Evolutionary conservation across 2,113 vertebrate species (phyloP).

Genomic region (Gobiocypris rarus): DNA sequence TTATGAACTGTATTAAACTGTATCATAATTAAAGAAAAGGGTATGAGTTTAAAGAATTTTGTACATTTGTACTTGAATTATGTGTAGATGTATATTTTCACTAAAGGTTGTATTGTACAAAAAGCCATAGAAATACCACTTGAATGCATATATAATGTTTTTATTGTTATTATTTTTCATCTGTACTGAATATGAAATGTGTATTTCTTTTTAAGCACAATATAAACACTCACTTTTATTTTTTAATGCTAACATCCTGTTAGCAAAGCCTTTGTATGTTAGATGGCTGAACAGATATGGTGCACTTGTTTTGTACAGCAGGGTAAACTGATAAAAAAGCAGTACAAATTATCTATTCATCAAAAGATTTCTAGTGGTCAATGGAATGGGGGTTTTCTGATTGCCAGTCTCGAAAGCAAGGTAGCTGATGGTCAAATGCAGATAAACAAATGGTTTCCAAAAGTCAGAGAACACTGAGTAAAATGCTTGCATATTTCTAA

Average conservation of each 20-base stretch:
- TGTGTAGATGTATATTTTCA: constrained; percentile 96
- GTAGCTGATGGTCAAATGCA: not conserved
- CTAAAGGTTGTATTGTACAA: constrained; percentile 87
- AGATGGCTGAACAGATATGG: constrained; percentile 1
- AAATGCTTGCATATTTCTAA: not conserved
- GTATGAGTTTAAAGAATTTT: constrained; percentile 85
- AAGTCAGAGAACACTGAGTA: not conserved
- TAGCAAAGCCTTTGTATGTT: constrained; percentile 29
- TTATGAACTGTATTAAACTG: constrained; percentile 85
- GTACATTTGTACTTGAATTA: constrained; percentile 87
- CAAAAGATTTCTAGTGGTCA: not conserved
- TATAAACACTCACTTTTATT: constrained; percentile 49
- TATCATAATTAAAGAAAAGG: constrained; percentile 84
- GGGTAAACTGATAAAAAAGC: not conserved
- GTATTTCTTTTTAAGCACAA: constrained; percentile 73
- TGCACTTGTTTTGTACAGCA: constrained; percentile 14
- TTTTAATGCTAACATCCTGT: constrained; percentile 18
- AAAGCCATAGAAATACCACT: constrained; percentile 84
- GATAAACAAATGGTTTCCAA: not conserved
- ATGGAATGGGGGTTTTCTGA: not conserved
- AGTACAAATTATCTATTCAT: constrained; percentile 16
- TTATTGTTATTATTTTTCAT: constrained; percentile 65
- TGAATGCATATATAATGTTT: constrained; percentile 80
- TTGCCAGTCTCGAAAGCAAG: not conserved
- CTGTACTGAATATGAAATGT: constrained; percentile 73